Percentiles rank a stretch among this genome's conserved stretches.
Conservation (phyloP, 2,888 invertebrate genomes). For the Phymatocera aterrima region DNA sequence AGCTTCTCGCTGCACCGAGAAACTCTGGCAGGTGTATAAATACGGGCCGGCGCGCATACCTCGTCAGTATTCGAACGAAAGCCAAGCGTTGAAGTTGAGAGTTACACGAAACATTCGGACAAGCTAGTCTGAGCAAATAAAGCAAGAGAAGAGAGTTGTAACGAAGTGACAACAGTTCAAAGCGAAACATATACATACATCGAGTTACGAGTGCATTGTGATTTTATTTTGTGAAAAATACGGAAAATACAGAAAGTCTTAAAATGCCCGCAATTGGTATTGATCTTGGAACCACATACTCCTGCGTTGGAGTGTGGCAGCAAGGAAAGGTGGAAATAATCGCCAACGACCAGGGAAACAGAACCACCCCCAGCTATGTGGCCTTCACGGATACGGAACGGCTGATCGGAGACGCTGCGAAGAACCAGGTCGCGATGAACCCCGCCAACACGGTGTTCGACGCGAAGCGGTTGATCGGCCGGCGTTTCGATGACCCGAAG, state of each 20-base stretch:
- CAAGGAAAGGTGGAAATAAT: neutral
- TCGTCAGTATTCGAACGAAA: conserved; percentile 49
- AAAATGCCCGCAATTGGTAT: no score
- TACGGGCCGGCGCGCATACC: conserved; percentile 28
- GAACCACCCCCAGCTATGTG: no score
- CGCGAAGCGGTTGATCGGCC: conserved; percentile 82
- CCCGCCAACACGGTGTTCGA: no score
- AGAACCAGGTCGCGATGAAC: conserved; percentile 84
- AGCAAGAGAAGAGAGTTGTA: neutral
- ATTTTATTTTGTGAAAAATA: conserved; percentile 76
- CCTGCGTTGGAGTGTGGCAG: conserved; percentile 71
- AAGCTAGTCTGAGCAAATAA: neutral
- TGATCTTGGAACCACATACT: no score
- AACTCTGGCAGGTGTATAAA: conserved; percentile 45
- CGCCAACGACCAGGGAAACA: conserved; percentile 82
- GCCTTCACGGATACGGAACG: no score
- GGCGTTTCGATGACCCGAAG: conserved; percentile 83
- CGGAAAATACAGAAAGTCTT: no score
- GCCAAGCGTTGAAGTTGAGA: conserved; percentile 48
- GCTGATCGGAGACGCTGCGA: conserved; percentile 84
- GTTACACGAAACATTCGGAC: conserved; percentile 36
- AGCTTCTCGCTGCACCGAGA: conserved; percentile 5
- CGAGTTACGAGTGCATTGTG: conserved; percentile 68
- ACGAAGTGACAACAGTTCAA: conserved; percentile 60
- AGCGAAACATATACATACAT: conserved; percentile 59